These are phyloP conservation scores for Atta texana DNA, from an alignment of 1,140 invertebrate genomes.

Conservation along the genomic window DNA sequence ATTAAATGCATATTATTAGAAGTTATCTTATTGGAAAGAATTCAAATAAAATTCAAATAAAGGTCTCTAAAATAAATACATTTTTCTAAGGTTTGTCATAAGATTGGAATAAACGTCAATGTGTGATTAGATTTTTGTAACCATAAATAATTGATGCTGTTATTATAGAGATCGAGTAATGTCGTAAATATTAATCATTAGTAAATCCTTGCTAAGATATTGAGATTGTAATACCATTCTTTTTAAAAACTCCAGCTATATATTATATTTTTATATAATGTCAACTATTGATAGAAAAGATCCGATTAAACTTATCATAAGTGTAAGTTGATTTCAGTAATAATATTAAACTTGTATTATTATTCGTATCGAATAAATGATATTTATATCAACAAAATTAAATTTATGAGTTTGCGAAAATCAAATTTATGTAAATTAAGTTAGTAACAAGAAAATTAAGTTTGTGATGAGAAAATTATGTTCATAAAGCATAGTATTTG, in stretches of 20 bases:
- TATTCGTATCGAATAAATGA: slow-evolving; percentile 1
- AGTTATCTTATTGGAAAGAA: neutral
- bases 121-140: neutral
- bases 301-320: neutral
- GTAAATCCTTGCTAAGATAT: neutral
- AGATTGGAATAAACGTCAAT: neutral
- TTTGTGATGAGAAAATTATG: slow-evolving; percentile 6
- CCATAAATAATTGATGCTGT: neutral
- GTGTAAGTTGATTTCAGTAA: neutral
- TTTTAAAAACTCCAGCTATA: slow-evolving; percentile 11
- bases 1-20: neutral
- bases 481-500: neutral
- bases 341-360: slow-evolving; percentile 1
- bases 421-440: slow-evolving; percentile 24
- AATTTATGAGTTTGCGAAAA: no score
- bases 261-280: neutral
- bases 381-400: slow-evolving; percentile 9
- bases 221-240: neutral
- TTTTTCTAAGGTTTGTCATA: neutral
- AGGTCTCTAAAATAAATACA: neutral
- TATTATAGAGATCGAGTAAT: slow-evolving; percentile 2
- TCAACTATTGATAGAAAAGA: neutral
- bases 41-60: neutral
- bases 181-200: slow-evolving; percentile 41
- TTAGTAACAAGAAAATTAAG: neutral